These are phyloP conservation scores for Crematogaster levior DNA, from an alignment of 2,888 invertebrate genomes.

Conservation along the genomic window DNA sequence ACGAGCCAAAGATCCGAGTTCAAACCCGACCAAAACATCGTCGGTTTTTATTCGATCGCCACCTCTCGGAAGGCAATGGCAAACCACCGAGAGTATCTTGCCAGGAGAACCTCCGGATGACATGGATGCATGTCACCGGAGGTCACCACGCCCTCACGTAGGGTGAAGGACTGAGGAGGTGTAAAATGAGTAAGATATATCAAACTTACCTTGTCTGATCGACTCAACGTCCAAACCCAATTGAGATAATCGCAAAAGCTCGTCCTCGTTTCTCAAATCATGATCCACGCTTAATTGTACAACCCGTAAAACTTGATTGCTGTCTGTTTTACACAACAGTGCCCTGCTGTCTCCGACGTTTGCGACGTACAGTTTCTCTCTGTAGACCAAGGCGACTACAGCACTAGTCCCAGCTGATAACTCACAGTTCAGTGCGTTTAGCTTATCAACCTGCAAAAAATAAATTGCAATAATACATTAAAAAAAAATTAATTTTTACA, in stretches of 20 bases:
- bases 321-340: conserved; percentile 92
- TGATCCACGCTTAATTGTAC: conserved; percentile 95
- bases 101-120: too few species aligned
- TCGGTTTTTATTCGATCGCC: too few species aligned
- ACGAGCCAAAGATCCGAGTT: too few species aligned
- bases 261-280: conserved; percentile 94
- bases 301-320: conserved; percentile 91
- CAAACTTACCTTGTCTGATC: conserved; percentile 88
- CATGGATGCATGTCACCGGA: too few species aligned
- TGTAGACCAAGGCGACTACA: conserved; percentile 92
- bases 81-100: too few species aligned
- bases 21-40: too few species aligned
- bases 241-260: conserved; percentile 91
- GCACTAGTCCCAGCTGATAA: conserved; percentile 94
- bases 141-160: too few species aligned
- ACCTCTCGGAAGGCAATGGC: too few species aligned
- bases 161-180: too few species aligned
- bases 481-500: background rate
- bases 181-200: background rate
- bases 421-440: conserved; percentile 92
- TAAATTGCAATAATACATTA: conserved; percentile 9
- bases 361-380: conserved; percentile 93
- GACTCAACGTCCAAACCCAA: conserved; percentile 91
- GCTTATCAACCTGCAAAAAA: conserved; percentile 86
- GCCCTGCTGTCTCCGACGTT: conserved; percentile 95